These are phyloP conservation scores for Palythoa heliodiscus DNA, from an alignment of 92 coral and sea anemone genomes.

Conservation along the genomic window DNA sequence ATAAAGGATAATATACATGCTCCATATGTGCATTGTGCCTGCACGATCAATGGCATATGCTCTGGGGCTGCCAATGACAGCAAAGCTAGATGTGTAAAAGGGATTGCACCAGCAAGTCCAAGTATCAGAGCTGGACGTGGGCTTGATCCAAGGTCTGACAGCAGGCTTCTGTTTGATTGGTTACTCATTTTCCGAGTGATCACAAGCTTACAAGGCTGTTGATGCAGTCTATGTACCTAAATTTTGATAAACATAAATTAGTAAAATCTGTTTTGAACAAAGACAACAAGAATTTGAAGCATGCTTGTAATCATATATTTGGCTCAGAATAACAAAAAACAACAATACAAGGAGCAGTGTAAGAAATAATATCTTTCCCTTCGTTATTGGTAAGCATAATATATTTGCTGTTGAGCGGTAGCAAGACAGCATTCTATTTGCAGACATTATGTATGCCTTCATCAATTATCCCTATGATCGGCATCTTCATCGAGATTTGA, in stretches of 20 bases:
- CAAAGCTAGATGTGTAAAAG: slow-evolving; percentile 66
- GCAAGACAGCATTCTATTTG: no score
- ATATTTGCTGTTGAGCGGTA: no score
- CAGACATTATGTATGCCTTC: no score
- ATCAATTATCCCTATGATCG: no score
- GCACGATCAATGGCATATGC: slow-evolving; percentile 57
- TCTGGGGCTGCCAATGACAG: slow-evolving; percentile 61
- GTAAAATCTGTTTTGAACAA: background rate
- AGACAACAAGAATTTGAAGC: background rate
- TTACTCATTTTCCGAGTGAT: slow-evolving; percentile 29
- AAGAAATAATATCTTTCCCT: no score
- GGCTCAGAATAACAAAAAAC: no score
- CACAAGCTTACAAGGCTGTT: background rate
- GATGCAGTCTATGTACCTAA: background rate
- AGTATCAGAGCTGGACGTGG: slow-evolving; percentile 68
- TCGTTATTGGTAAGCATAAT: no score
- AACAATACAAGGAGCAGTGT: no score
- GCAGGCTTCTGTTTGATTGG: slow-evolving; percentile 52
- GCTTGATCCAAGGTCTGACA: slow-evolving; percentile 65
- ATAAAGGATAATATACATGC: slow-evolving; percentile 77
- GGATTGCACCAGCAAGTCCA: slow-evolving; percentile 75
- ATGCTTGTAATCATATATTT: background rate
- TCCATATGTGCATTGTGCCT: slow-evolving; percentile 80
- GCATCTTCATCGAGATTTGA: no score
- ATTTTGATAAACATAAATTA: background rate